A percentile compares a stretch with the other conserved stretches of the same genome.
phyloP scores from a whole-genome alignment of 2,888 invertebrate genomes.

The Agrochola litura region DNA sequence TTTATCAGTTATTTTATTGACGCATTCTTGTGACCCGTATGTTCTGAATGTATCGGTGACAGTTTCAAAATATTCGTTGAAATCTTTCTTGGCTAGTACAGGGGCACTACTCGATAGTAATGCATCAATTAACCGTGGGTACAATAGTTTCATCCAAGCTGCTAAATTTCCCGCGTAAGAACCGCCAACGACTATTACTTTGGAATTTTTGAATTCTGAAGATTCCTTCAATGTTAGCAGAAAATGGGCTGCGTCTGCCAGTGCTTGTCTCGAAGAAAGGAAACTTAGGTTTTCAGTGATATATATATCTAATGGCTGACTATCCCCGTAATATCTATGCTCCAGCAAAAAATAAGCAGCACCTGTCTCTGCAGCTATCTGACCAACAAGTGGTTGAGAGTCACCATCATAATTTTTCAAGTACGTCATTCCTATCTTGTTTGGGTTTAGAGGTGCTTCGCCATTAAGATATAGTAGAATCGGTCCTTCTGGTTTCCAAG shows the following conservation, averaged over 20 bases:
- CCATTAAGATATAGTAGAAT: slow-evolving; percentile 80
- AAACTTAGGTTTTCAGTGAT: slow-evolving; percentile 4
- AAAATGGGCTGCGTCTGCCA: slow-evolving; percentile 16
- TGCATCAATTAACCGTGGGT: slow-evolving; percentile 80
- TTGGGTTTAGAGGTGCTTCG: slow-evolving; percentile 60
- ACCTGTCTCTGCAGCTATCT: slow-evolving; percentile 10
- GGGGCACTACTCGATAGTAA: slow-evolving; percentile 82
- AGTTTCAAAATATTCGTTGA: slow-evolving; percentile 80
- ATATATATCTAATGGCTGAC: slow-evolving; percentile 2
- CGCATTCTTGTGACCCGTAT: slow-evolving; percentile 76
- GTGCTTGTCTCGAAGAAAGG: slow-evolving; percentile 18
- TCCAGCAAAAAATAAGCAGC: slow-evolving; percentile 72
- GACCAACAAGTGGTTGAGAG: neutral
- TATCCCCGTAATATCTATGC: slow-evolving; percentile 27
- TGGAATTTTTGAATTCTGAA: slow-evolving; percentile 73
- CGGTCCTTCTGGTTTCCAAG: slow-evolving; percentile 77
- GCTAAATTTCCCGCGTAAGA: slow-evolving; percentile 84
- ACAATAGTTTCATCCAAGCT: slow-evolving; percentile 81
- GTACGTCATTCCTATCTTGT: slow-evolving; percentile 63
- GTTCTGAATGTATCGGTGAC: slow-evolving; percentile 79
- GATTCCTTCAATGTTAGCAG: slow-evolving; percentile 66
- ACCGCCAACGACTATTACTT: slow-evolving; percentile 82
- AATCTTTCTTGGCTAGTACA: slow-evolving; percentile 82
- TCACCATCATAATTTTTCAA: neutral
- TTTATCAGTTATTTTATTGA: slow-evolving; percentile 70